Base-by-base conservation (phyloP, 2,888 invertebrate species). In the Apeira syringaria region DNA sequence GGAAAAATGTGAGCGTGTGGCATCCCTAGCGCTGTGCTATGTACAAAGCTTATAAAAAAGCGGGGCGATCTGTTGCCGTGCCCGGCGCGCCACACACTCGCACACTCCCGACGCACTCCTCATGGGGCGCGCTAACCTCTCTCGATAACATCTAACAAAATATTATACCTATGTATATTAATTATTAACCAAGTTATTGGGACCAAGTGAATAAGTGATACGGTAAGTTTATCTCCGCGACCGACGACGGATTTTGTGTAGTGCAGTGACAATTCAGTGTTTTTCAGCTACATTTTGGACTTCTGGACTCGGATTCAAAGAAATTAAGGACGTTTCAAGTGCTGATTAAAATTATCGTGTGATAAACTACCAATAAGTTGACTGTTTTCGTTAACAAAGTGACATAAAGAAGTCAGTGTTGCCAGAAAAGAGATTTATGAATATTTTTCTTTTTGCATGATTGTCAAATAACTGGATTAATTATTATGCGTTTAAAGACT, bases 171-270 rank as follows among this genome's bases (percentile, higher is more conserved):
- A 78, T 79, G 74, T 74, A 75, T 75, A 60, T 51, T 51, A 67
- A 55, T 67, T 67, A 78, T 73, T 70, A 74, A 78, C 78, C 66
- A 79, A 45, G 35, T 40, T 46, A 40, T 70, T 71, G 85, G 87
- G 86, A 88, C 86, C 86, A 87, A 89, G 88, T 88, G 84, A 80
- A 77, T 72, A 74, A 87, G 88, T 89, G 88, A 84, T 74, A 87
- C 87, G 88, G 88, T 89, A 89, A 89, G 88, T 84, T n/a, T 48
- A 65, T 76, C 70, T 69, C 52, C 55, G 80, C 75, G 77, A 64
- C 59, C 64, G 84, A 63, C 69, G 64, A 67, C 74, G 81, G 78
- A 83, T 73, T 83, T 86, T 87, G 85, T 75, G 65, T 59, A 79
- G 85, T 85, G 85, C 64, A 72, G 85, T 83, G 82, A 77, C 67